These are phyloP conservation scores for Cirrhinus mrigala DNA, from an alignment of 2,797 vertebrate species.

Conservation along the genomic window DNA sequence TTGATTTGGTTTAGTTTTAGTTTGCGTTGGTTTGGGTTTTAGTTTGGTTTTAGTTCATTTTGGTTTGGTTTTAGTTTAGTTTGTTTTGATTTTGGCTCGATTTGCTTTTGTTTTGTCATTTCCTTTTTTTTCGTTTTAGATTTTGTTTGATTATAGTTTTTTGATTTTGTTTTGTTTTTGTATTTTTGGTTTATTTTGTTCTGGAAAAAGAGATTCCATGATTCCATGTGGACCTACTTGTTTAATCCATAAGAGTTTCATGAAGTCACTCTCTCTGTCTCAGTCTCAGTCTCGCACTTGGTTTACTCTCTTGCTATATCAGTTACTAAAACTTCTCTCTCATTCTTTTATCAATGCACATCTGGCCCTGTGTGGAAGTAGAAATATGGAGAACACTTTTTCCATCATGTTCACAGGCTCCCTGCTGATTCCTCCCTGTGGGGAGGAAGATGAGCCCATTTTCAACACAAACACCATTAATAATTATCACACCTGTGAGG, in stretches of 20 bases:
- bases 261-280: not conserved
- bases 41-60: not conserved
- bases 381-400: slow-evolving; percentile 5
- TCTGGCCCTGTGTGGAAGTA: slow-evolving; percentile 17
- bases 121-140: no score
- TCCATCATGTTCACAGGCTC: not conserved
- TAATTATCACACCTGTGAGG: slow-evolving; percentile 29
- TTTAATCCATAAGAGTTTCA: not conserved
- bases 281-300: not conserved
- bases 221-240: slow-evolving; percentile 8
- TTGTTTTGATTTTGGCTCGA: not conserved
- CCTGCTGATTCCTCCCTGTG: not conserved
- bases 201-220: no score
- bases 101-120: not conserved
- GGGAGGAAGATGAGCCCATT: slow-evolving; percentile 15
- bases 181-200: not conserved
- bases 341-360: slow-evolving; percentile 17
- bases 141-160: not conserved
- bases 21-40: not conserved
- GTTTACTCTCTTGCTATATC: not conserved
- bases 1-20: no score
- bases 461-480: slow-evolving; percentile 36
- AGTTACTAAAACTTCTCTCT: not conserved
- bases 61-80: not conserved
- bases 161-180: not conserved